Evolutionary conservation across 92 coral and sea anemone species (phyloP).

Genomic region (Phymanthus crucifer): DNA sequence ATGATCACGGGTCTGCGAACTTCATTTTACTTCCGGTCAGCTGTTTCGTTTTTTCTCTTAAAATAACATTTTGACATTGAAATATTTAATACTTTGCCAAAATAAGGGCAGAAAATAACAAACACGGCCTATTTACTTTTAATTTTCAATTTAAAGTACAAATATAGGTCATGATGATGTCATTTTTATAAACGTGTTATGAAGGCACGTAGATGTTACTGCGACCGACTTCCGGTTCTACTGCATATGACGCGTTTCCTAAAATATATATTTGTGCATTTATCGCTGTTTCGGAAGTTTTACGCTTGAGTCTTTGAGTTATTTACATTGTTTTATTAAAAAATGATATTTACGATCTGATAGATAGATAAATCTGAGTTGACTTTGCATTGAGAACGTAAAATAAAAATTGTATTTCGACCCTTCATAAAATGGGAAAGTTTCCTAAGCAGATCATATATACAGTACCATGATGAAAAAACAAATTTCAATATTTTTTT

Average conservation of each 20-base stretch:
- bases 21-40: conserved; percentile 29
- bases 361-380: neutral
- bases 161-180: neutral
- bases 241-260: neutral
- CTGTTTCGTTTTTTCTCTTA: conserved; percentile 7
- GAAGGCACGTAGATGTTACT: neutral
- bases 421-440: neutral
- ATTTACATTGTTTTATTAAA: neutral
- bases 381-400: neutral
- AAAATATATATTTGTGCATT: neutral
- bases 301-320: neutral
- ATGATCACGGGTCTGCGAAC: conserved; percentile 15
- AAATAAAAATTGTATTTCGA: neutral
- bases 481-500: neutral
- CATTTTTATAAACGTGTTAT: neutral
- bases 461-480: neutral
- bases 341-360: neutral
- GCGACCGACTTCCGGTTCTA: neutral
- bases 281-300: neutral
- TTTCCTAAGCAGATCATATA: neutral
- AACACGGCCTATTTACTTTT: neutral
- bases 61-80: neutral
- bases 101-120: neutral
- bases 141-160: neutral
- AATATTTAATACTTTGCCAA: neutral